phyloP scores from a whole-genome alignment of 2,797 vertebrate genomes.

The Macrochelys suwanniensis region DNA sequence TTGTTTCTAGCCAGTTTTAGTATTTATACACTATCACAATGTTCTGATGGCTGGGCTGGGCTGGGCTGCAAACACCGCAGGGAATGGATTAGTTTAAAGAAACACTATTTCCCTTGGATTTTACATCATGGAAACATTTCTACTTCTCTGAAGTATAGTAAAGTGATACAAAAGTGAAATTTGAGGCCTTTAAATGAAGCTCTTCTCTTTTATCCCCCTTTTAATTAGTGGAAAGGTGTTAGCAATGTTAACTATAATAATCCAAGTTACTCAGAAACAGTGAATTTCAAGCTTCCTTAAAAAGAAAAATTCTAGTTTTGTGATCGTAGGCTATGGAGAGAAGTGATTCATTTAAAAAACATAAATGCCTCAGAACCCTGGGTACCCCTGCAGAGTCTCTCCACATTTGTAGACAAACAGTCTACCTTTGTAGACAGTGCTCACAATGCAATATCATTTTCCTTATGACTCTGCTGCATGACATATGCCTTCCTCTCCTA shows the following conservation, averaged over 20 bases:
- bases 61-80: constrained; percentile 11
- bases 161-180: constrained; percentile 21
- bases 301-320: constrained; percentile 32
- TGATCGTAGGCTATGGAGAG: background rate
- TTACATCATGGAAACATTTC: constrained; percentile 36
- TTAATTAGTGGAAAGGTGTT: background rate
- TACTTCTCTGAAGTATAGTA: constrained; percentile 19
- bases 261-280: constrained; percentile 31
- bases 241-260: constrained; percentile 22
- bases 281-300: background rate
- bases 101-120: constrained; percentile 10
- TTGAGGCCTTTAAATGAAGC: background rate
- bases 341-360: background rate
- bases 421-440: too few species aligned
- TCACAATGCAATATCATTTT: background rate
- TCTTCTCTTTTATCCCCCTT: constrained; percentile 18
- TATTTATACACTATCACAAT: background rate
- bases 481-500: background rate
- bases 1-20: constrained; percentile 3
- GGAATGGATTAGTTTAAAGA: background rate
- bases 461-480: background rate
- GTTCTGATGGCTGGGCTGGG: background rate
- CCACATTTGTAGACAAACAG: background rate
- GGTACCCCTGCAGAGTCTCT: background rate
- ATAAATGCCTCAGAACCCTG: background rate